Percentiles rank a stretch among this genome's conserved stretches.
These are phyloP conservation scores for Hormaphis cornu DNA, from an alignment of 1,140 invertebrate genomes.

Conservation along the genomic window DNA sequence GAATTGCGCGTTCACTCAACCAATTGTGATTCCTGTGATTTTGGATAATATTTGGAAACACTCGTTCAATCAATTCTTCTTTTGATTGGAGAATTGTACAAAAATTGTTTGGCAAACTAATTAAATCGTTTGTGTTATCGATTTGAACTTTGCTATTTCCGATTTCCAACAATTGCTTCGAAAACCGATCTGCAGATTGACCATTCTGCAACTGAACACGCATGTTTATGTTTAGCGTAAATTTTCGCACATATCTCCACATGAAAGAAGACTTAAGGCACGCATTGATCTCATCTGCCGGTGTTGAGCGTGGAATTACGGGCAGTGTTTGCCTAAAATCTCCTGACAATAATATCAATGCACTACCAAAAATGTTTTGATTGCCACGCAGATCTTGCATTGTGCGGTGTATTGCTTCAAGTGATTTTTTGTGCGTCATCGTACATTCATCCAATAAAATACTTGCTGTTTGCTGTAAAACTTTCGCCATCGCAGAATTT, in stretches of 20 bases:
- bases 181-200: slow-evolving; percentile 34
- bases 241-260: slow-evolving; percentile 36
- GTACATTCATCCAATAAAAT: slow-evolving; percentile 39
- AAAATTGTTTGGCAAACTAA: slow-evolving; percentile 38
- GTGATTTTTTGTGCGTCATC: slow-evolving; percentile 40
- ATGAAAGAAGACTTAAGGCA: slow-evolving; percentile 40
- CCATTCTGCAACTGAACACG: slow-evolving; percentile 2
- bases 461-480: slow-evolving; percentile 28
- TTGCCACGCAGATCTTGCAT: slow-evolving; percentile 1
- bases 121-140: slow-evolving; percentile 6
- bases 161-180: no score
- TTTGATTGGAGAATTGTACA: slow-evolving; percentile 38
- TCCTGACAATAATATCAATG: slow-evolving; percentile 37
- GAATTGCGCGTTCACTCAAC: no score
- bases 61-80: slow-evolving; percentile 41
- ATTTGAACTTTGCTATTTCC: no score
- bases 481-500: background rate
- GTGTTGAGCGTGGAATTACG: slow-evolving; percentile 38
- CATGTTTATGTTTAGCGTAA: background rate
- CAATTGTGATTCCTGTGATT: no score
- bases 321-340: slow-evolving; percentile 44
- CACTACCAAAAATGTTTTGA: background rate
- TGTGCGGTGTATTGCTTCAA: slow-evolving; percentile 40
- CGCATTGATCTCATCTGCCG: slow-evolving; percentile 40
- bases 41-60: slow-evolving; percentile 42